Evolutionary conservation across 2,113 vertebrate genomes (phyloP).

Genomic region (Gasterosteus aculeatus): DNA sequence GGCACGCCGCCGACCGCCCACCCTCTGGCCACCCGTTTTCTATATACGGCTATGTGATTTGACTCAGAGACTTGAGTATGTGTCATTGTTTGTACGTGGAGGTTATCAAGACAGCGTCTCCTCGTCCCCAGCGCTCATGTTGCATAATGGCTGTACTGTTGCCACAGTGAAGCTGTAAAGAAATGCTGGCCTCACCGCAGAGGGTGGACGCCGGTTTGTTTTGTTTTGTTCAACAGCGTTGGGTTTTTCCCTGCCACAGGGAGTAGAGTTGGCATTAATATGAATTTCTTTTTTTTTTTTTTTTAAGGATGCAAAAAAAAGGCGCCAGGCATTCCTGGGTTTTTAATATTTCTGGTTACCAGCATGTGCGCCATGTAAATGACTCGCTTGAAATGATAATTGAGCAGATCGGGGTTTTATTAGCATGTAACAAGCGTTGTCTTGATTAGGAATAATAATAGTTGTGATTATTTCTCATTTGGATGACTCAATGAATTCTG

Average conservation of each 20-base stretch:
- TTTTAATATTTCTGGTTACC: not conserved
- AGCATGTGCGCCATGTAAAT: not conserved
- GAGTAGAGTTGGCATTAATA: constrained; percentile 11
- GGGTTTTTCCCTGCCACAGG: constrained; percentile 46
- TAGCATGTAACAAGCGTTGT: not conserved
- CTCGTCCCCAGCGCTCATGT: constrained; percentile 9
- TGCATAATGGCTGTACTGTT: constrained; percentile 56
- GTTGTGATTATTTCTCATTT: too few relatives aligned
- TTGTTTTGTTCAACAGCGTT: not conserved
- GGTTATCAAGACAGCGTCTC: constrained; percentile 47
- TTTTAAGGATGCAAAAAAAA: not conserved
- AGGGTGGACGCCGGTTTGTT: not conserved
- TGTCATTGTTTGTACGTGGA: constrained; percentile 6
- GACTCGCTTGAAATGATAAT: not conserved
- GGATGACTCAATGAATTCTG: not conserved
- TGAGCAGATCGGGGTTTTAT: not conserved
- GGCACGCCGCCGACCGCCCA: too few relatives aligned
- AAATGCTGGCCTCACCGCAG: constrained; percentile 24
- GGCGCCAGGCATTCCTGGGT: not conserved
- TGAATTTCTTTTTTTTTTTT: not conserved
- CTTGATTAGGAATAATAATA: not conserved
- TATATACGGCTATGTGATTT: constrained; percentile 14
- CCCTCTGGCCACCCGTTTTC: not conserved
- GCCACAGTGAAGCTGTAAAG: constrained; percentile 20
- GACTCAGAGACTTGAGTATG: not conserved